A percentile compares a stretch with the other conserved stretches of the same genome.
phyloP scores from a whole-genome alignment of 2,113 vertebrate genomes.

The Ochotona curzoniae region DNA sequence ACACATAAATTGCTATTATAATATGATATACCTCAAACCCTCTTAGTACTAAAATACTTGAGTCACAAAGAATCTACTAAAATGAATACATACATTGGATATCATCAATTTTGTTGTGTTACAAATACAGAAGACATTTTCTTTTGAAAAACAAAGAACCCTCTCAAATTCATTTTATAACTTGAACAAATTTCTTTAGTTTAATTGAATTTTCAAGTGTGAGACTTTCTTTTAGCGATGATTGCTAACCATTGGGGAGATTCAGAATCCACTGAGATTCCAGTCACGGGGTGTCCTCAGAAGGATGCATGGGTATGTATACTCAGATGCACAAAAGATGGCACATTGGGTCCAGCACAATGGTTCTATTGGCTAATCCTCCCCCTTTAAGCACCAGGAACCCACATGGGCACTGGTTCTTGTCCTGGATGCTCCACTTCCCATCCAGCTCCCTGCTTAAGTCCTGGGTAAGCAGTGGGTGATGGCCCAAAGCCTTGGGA shows the following conservation, averaged over 20 bases:
- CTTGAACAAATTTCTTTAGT: slow-evolving; percentile 47
- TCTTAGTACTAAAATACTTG: slow-evolving; percentile 5
- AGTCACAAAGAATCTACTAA: slow-evolving; percentile 33
- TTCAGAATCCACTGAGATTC: slow-evolving; percentile 4
- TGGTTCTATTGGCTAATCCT: no score
- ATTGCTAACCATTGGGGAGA: slow-evolving; percentile 41
- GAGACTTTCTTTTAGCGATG: background rate
- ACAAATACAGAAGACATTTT: slow-evolving; percentile 51
- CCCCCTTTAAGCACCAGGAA: no score
- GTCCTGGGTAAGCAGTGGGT: no score
- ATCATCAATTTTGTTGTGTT: background rate
- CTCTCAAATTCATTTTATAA: slow-evolving; percentile 51
- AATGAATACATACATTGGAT: slow-evolving; percentile 26
- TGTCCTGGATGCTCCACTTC: no score
- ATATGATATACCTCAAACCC: slow-evolving; percentile 6
- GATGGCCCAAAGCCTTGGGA: no score
- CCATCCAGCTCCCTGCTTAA: no score
- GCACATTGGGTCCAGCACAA: no score
- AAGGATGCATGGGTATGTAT: background rate
- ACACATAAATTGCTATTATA: slow-evolving; percentile 21
- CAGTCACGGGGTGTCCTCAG: background rate
- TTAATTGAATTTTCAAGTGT: slow-evolving; percentile 55
- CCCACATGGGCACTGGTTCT: no score
- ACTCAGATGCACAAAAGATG: no score
- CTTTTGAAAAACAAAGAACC: slow-evolving; percentile 43